Evolutionary conservation across 2,113 vertebrate genomes (phyloP).

Genomic region (Dicaeum eximium): DNA sequence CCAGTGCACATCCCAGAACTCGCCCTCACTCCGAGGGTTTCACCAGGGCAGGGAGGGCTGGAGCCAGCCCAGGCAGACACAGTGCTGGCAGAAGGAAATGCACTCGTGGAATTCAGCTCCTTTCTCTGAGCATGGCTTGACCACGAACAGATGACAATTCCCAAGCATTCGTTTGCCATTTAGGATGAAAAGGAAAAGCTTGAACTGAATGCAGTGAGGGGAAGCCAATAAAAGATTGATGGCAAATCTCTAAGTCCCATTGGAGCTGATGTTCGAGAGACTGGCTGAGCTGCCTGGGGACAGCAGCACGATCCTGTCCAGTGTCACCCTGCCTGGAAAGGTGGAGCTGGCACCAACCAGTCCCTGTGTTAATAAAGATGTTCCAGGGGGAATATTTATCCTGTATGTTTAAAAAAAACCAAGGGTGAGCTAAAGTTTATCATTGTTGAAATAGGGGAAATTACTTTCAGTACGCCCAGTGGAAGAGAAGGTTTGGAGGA

Average conservation of each 20-base stretch:
- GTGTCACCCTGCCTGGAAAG: neutral
- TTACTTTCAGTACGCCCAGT: neutral
- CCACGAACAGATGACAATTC: slow-evolving; percentile 7
- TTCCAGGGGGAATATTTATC: neutral
- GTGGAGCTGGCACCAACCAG: neutral
- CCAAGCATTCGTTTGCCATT: slow-evolving; percentile 39
- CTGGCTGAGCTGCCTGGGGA: neutral
- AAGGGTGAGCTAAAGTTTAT: neutral
- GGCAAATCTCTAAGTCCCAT: neutral
- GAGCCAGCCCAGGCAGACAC: neutral
- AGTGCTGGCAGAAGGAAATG: neutral
- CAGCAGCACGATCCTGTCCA: neutral
- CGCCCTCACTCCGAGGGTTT: neutral
- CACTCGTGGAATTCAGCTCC: slow-evolving; percentile 23
- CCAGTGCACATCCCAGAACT: neutral
- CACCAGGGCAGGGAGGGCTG: neutral
- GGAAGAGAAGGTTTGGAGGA: neutral
- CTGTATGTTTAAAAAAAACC: neutral
- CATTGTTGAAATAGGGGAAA: neutral
- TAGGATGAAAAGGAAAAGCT: slow-evolving; percentile 1
- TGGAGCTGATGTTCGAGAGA: neutral
- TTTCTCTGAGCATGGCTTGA: neutral
- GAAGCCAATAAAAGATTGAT: slow-evolving; percentile 7
- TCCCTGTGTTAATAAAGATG: neutral
- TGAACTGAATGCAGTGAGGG: neutral